Conservation (phyloP, 2,888 invertebrate species). For the Aphodius granarius region DNA sequence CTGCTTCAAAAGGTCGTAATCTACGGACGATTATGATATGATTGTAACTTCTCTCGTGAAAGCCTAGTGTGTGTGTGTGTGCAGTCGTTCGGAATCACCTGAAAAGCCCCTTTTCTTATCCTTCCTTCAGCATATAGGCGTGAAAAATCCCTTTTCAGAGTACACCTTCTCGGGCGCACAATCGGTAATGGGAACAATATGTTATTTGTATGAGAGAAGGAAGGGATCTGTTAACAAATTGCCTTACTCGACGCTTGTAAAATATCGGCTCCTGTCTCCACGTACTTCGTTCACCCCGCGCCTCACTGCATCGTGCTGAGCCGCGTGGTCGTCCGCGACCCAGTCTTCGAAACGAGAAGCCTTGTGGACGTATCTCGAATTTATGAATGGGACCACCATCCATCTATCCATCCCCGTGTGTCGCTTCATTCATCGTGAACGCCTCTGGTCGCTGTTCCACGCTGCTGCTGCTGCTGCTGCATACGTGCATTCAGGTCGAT, state of each 20-base stretch:
- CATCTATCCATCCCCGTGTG: not conserved
- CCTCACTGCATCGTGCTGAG: not conserved
- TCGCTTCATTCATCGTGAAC: not conserved
- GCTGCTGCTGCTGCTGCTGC: not conserved
- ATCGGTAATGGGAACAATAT: slow-evolving; percentile 11
- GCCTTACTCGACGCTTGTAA: slow-evolving; percentile 10
- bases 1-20: not conserved
- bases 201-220: slow-evolving; percentile 14
- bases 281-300: not conserved
- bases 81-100: not conserved
- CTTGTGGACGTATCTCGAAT: not conserved
- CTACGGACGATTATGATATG: not conserved
- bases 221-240: slow-evolving; percentile 18
- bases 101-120: not conserved
- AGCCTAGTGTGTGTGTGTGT: not conserved
- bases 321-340: no score
- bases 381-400: not conserved
- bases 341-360: not conserved
- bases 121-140: not conserved
- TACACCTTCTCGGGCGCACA: not conserved
- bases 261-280: not conserved
- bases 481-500: not conserved
- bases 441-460: not conserved
- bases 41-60: not conserved
- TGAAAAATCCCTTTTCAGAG: slow-evolving; percentile 4